These are phyloP conservation scores for Tretioscincus oriximinensis DNA, from an alignment of 2,113 vertebrate species.

Conservation along the genomic window DNA sequence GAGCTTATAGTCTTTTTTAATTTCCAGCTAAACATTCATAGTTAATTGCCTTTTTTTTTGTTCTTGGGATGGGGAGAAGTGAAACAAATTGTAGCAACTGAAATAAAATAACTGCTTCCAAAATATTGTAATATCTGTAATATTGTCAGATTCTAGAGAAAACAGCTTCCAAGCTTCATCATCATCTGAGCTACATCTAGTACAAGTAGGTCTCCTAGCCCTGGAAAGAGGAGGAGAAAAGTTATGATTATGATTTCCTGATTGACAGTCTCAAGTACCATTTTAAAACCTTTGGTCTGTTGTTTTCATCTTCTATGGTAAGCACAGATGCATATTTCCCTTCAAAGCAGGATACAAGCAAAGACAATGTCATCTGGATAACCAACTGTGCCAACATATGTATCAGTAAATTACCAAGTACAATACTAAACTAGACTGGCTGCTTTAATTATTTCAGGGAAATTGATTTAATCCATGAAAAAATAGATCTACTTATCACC, in stretches of 20 bases:
- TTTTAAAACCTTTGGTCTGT: constrained; percentile 37
- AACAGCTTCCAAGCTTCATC: neutral
- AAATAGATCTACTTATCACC: neutral
- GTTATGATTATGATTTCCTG: constrained; percentile 29
- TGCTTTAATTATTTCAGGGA: constrained; percentile 14
- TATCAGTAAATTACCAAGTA: neutral
- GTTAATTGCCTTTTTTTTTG: neutral
- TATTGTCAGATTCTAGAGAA: neutral
- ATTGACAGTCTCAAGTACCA: neutral
- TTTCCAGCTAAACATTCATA: constrained; percentile 2
- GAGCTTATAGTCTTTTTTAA: fast-evolving
- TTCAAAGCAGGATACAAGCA: neutral
- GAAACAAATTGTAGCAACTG: neutral
- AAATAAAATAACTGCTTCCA: neutral
- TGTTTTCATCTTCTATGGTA: constrained; percentile 13
- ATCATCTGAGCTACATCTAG: neutral
- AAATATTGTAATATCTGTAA: neutral
- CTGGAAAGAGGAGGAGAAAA: neutral
- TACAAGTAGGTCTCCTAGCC: constrained; percentile 3
- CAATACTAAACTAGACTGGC: neutral
- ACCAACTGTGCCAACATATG: neutral
- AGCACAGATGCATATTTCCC: constrained; percentile 25
- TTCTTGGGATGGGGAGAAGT: no score
- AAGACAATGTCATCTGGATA: neutral
- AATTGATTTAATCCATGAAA: neutral